phyloP scores from a whole-genome alignment of 2,888 invertebrate species.

The Cactoblastis cactorum region DNA sequence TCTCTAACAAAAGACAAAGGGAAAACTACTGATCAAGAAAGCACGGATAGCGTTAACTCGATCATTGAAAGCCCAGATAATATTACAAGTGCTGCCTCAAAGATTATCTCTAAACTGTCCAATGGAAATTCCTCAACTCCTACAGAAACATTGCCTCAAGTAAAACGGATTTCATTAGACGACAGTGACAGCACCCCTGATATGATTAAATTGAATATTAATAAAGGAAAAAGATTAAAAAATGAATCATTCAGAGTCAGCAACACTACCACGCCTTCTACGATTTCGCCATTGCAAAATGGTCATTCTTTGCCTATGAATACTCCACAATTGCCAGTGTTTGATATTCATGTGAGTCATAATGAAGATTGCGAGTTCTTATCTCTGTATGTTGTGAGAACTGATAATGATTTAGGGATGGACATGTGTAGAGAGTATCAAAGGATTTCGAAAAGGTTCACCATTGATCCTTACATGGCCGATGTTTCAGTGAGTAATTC shows the following conservation, averaged over 20 bases:
- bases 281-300: conserved; percentile 70
- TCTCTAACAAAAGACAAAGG: conserved; percentile 38
- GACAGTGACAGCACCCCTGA: conserved; percentile 66
- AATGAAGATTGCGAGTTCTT: conserved; percentile 71
- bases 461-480: conserved; percentile 67
- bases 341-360: conserved; percentile 65
- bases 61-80: conserved; percentile 62
- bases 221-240: conserved; percentile 51
- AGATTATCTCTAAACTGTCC: conserved; percentile 67
- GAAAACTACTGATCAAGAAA: conserved; percentile 64
- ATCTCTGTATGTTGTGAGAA: conserved; percentile 64
- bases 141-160: conserved; percentile 39
- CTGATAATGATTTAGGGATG: conserved; percentile 66
- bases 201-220: conserved; percentile 46
- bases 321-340: conserved; percentile 63
- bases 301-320: conserved; percentile 62
- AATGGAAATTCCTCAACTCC: conserved; percentile 73
- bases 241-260: conserved; percentile 61
- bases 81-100: conserved; percentile 55
- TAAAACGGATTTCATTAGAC: conserved; percentile 32
- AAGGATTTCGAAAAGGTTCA: conserved; percentile 67
- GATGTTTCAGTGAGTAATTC: conserved; percentile 67
- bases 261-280: conserved; percentile 68
- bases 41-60: conserved; percentile 63
- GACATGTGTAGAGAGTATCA: conserved; percentile 74